These are phyloP conservation scores for Melanitta fusca DNA, from an alignment of 2,797 vertebrate species.

Conservation along the genomic window DNA sequence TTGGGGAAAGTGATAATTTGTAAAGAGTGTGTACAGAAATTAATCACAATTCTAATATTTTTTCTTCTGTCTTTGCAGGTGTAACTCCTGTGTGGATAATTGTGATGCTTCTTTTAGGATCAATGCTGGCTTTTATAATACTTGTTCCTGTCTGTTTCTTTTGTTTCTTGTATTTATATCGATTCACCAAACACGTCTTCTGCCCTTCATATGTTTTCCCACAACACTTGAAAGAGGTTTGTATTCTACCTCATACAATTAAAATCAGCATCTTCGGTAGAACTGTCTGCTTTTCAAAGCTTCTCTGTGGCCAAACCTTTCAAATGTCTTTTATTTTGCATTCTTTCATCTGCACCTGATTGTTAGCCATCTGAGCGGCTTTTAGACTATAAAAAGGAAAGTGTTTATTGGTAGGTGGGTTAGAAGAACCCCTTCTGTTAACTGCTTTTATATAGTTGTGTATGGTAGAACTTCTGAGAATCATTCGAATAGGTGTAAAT, in stretches of 20 bases:
- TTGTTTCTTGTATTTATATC: slow-evolving; percentile 51
- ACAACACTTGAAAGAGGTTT: slow-evolving; percentile 83
- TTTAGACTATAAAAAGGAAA: neutral
- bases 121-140: slow-evolving; percentile 4
- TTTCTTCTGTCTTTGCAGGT: slow-evolving; percentile 44
- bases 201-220: slow-evolving; percentile 73
- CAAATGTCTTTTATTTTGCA: neutral
- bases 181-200: slow-evolving; percentile 53
- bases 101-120: slow-evolving; percentile 11
- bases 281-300: neutral
- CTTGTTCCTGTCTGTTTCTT: slow-evolving; percentile 10
- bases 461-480: neutral
- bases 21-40: neutral
- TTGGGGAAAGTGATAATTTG: neutral
- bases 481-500: neutral
- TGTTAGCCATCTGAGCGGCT: neutral
- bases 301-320: neutral
- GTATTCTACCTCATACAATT: neutral
- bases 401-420: neutral
- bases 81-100: slow-evolving; percentile 56
- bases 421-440: neutral
- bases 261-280: neutral
- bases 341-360: neutral
- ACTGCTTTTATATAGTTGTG: neutral
- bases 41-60: neutral